Evolutionary conservation across 2,888 invertebrate species (phyloP).

Genomic region (Drosophila tripunctata): DNA sequence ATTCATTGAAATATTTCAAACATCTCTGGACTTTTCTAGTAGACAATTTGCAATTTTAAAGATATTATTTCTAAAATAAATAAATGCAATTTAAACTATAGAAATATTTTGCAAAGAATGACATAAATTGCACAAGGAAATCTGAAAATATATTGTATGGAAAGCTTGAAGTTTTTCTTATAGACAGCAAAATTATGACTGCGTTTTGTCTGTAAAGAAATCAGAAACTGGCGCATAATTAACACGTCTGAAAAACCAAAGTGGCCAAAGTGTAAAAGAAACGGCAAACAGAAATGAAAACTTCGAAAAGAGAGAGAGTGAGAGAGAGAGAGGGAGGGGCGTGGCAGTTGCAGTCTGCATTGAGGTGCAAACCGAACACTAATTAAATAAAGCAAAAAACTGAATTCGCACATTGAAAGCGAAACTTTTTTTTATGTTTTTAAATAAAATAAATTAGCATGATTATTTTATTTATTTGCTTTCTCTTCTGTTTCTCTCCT

Average conservation of each 20-base stretch:
- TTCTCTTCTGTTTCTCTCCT: constrained; percentile 3
- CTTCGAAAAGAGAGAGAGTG: constrained; percentile 4
- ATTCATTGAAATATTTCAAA: constrained; percentile 29
- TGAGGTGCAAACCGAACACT: constrained; percentile 57
- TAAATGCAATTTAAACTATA: too few relatives aligned
- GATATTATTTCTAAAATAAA: too few relatives aligned
- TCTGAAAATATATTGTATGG: background rate
- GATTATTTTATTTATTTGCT: constrained; percentile 61
- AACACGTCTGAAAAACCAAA: constrained; percentile 54
- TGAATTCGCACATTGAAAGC: constrained; percentile 51
- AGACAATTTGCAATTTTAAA: too few relatives aligned
- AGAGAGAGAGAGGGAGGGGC: constrained; percentile 7
- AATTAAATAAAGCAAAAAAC: constrained; percentile 51
- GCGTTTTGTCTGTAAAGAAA: constrained; percentile 17
- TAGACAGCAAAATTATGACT: constrained; percentile 9
- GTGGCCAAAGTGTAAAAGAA: constrained; percentile 28
- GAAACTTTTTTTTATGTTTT: constrained; percentile 64
- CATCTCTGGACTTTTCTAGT: background rate
- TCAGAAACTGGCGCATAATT: constrained; percentile 45
- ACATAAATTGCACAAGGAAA: background rate
- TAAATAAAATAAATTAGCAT: constrained; percentile 61
- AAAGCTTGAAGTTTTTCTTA: background rate
- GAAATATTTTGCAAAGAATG: background rate
- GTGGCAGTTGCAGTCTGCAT: constrained; percentile 26
- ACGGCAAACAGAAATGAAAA: constrained; percentile 24